Percentiles rank a stretch among this genome's conserved stretches.
phyloP scores from a whole-genome alignment of 2,797 vertebrate species.

The Uromys caudimaculatus region DNA sequence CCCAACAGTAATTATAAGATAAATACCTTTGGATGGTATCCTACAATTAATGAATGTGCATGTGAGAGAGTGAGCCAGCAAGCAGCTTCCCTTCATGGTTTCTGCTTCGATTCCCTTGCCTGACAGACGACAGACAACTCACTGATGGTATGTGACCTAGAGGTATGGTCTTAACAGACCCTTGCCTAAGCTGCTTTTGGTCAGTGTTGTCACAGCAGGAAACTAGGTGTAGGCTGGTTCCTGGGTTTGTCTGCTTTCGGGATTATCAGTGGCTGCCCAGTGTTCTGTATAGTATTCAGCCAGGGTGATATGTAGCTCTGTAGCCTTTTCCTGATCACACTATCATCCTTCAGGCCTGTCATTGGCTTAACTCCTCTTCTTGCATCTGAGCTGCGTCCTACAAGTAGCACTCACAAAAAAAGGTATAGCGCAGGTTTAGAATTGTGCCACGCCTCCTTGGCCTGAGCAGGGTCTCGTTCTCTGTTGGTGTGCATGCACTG shows the following conservation, averaged over 20 bases:
- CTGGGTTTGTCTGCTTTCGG: not conserved
- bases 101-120: not conserved
- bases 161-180: not conserved
- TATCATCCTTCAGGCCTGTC: not conserved
- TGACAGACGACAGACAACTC: not conserved
- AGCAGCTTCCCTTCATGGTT: not conserved
- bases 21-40: not conserved
- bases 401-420: not conserved
- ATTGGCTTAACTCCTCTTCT: not conserved
- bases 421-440: not conserved
- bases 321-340: not conserved
- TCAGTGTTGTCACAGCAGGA: not conserved
- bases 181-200: not conserved
- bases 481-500: not conserved
- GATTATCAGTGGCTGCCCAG: not conserved
- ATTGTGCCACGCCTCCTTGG: not conserved
- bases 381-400: not conserved
- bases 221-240: not conserved
- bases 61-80: not conserved
- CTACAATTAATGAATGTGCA: not conserved
- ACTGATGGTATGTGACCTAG: not conserved
- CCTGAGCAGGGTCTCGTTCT: not conserved
- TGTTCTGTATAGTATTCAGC: not conserved
- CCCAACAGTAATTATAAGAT: not conserved
- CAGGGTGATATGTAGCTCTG: not conserved